Base-by-base conservation (phyloP, 2,797 vertebrate genomes). In the Geotrypetes seraphini region DNA sequence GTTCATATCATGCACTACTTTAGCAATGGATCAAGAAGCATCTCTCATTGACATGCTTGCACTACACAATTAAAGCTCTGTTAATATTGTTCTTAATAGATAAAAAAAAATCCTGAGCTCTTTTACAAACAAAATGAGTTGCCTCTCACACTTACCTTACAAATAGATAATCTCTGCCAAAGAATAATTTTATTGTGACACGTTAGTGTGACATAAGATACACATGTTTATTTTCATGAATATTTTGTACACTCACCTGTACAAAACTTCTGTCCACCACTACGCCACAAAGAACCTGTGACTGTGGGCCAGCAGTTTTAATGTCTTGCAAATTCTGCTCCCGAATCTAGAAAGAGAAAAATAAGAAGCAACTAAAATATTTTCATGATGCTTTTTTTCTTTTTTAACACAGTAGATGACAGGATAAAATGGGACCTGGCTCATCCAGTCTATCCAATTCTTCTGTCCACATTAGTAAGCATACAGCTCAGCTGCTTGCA, bases 301-400 rank as follows among this genome's bases (percentile, higher is more conserved):
- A 97, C 60, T 96, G 92, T 30, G 94, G 96, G 2, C 96, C 96
- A 0, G 96, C 96, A 0, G 92, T 97, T 73, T 92, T 99, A 52
- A 97, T 91, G 54, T 99, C 96, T 62, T 99, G 94, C 41, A 99
- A 74, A 57, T 99, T 99, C 75, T 99, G 96, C 61, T 99, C 96
- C 36, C 96, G 85, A 45, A 99, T 99, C 95, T 97, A 51, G 43
- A 57, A 28, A 2, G n/a, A 56, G 24, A 10, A 56, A 15, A 46
- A 53, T 3, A 57, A 14, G n/a, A n/a, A n/a, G n/a, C n/a, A n/a
- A n/a, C n/a, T n/a, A n/a, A 43, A 28, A 8, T 12, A 11, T 3
- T n/a, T n/a, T n/a, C n/a, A n/a, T n/a, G n/a, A n/a, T n/a, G n/a
- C n/a, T n/a, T n/a, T n/a, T n/a, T n/a, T n/a, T n/a, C n/a, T n/a